These are phyloP conservation scores for Eugnorisma glareosa DNA, from an alignment of 2,888 invertebrate genomes.

Conservation along the genomic window DNA sequence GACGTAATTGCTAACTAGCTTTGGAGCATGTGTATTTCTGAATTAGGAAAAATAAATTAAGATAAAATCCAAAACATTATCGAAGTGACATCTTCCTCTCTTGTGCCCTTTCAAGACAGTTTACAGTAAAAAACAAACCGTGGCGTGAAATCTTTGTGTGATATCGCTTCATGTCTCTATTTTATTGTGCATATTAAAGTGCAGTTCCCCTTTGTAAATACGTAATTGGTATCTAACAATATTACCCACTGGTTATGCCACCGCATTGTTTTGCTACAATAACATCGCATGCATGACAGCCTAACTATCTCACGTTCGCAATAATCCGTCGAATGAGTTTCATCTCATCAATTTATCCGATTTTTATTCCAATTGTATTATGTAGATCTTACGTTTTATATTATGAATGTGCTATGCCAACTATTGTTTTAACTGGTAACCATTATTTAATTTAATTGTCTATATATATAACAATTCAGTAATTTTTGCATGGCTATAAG, in stretches of 20 bases:
- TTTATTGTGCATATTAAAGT: background rate
- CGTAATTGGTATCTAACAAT: constrained; percentile 10
- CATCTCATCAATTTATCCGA: too few relatives aligned
- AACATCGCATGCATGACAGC: background rate
- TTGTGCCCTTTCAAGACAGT: background rate
- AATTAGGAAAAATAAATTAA: background rate
- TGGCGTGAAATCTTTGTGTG: background rate
- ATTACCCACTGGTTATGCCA: background rate
- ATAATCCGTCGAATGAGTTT: background rate
- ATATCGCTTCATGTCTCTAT: background rate
- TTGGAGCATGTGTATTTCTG: background rate
- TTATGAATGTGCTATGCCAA: too few relatives aligned
- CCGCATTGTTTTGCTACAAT: constrained; percentile 14
- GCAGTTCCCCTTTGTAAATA: background rate
- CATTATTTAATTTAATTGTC: too few relatives aligned
- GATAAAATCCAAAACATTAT: background rate
- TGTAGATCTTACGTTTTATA: too few relatives aligned
- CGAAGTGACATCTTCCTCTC: background rate
- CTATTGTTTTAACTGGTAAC: too few relatives aligned
- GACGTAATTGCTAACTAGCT: background rate
- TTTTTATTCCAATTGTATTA: too few relatives aligned
- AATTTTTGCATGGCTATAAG: too few relatives aligned
- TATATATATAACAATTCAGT: too few relatives aligned
- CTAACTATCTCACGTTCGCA: background rate
- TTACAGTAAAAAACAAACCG: background rate